phyloP scores from a whole-genome alignment of 2,888 invertebrate genomes.

The Cephus runcator region DNA sequence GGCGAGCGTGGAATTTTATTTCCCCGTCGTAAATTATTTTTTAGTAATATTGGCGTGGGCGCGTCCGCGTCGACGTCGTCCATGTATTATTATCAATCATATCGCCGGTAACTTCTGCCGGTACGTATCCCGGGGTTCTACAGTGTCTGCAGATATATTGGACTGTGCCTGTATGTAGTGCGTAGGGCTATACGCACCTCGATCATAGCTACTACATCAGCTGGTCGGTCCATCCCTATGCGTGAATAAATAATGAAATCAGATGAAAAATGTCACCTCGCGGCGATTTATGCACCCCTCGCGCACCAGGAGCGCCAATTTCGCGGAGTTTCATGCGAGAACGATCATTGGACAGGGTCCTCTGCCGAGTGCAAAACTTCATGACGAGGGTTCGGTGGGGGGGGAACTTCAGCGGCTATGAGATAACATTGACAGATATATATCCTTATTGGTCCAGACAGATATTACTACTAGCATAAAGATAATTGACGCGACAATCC shows the following conservation, averaged over 20 bases:
- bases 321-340: conserved; percentile 1
- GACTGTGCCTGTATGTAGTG: not conserved
- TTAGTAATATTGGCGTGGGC: conserved; percentile 43
- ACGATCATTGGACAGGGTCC: conserved; percentile 12
- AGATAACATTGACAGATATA: conserved; percentile 5
- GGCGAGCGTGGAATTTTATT: conserved; percentile 46
- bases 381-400: conserved; percentile 9
- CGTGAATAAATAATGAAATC: conserved; percentile 53
- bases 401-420: not conserved
- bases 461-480: not conserved
- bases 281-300: conserved; percentile 43
- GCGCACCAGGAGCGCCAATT: conserved; percentile 43
- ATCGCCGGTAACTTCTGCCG: conserved; percentile 32
- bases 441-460: not conserved
- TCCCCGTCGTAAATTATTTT: conserved; percentile 53
- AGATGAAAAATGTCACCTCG: conserved; percentile 52
- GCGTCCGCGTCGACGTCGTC: conserved; percentile 22
- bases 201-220: conserved; percentile 13
- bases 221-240: conserved; percentile 31
- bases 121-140: not conserved
- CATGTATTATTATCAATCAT: conserved; percentile 58
- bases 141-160: not conserved
- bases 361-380: conserved; percentile 11
- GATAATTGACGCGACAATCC: not conserved
- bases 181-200: not conserved